Conservation (phyloP, 2,888 invertebrate genomes). For the Drosophila sordidapex region DNA sequence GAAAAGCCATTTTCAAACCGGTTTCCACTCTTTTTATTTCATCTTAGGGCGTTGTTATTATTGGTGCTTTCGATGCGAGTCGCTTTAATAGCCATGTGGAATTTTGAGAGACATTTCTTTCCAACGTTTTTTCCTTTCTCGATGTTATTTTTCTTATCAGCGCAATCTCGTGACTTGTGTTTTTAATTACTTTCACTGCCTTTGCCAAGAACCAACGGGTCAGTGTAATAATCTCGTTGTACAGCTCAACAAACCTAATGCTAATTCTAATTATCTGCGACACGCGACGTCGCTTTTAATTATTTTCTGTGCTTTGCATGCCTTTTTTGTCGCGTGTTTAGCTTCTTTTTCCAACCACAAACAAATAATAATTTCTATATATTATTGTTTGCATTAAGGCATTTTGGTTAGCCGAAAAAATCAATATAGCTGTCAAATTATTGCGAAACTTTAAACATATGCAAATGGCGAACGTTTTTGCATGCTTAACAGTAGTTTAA, state of each 20-base stretch:
- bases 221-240: constrained; percentile 33
- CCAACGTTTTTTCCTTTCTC: constrained; percentile 6
- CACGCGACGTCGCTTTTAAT: constrained; percentile 71
- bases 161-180: constrained; percentile 63
- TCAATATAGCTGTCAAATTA: constrained; percentile 38
- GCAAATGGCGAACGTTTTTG: constrained; percentile 14
- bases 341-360: constrained; percentile 14
- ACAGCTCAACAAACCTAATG: constrained; percentile 29
- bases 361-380: constrained; percentile 49
- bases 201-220: constrained; percentile 51
- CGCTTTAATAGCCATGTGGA: constrained; percentile 38
- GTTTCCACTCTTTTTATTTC: constrained; percentile 46
- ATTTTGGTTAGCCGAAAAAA: constrained; percentile 31
- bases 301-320: constrained; percentile 32
- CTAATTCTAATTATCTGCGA: constrained; percentile 67
- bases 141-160: constrained; percentile 37
- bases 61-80: constrained; percentile 47
- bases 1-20: constrained; percentile 67
- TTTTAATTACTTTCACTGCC: constrained; percentile 76
- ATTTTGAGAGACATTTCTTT: constrained; percentile 52
- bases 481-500: constrained; percentile 4
- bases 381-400: constrained; percentile 27
- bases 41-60: constrained; percentile 59
- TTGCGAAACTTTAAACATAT: constrained; percentile 20
- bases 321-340: constrained; percentile 32